A percentile compares a stretch with the other conserved stretches of the same genome.
These are phyloP conservation scores for Noctua fimbriata DNA, from an alignment of 2,888 invertebrate species.

Conservation along the genomic window DNA sequence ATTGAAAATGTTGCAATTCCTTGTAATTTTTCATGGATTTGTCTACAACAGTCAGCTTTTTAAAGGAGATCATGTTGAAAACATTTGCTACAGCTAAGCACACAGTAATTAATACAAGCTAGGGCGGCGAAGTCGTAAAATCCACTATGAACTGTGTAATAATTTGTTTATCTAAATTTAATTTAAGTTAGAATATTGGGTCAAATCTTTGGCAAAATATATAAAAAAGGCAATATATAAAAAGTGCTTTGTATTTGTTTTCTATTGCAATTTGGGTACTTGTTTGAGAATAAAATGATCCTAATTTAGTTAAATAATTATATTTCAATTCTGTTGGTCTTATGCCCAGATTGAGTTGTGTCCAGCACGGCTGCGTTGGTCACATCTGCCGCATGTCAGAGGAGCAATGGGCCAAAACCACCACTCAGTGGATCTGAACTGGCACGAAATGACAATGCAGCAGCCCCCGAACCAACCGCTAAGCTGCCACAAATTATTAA, in stretches of 20 bases:
- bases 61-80: not conserved
- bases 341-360: not conserved
- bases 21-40: not conserved
- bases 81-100: not conserved
- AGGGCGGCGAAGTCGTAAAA: not conserved
- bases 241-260: not conserved
- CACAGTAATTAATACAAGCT: not conserved
- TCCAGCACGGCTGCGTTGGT: no score
- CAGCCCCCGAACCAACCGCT: not conserved
- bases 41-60: not conserved
- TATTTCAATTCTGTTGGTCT: not conserved
- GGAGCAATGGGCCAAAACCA: not conserved
- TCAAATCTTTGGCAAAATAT: not conserved
- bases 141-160: not conserved
- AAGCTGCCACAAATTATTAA: not conserved
- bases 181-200: no score
- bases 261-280: not conserved
- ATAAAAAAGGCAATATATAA: not conserved
- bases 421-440: not conserved
- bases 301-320: not conserved
- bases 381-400: no score
- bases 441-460: not conserved
- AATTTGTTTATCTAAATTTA: no score
- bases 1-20: not conserved
- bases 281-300: not conserved